A percentile compares a stretch with the other conserved stretches of the same genome.
Evolutionary conservation across 2,113 vertebrate genomes (phyloP).

Genomic region (Brachirus orientalis): DNA sequence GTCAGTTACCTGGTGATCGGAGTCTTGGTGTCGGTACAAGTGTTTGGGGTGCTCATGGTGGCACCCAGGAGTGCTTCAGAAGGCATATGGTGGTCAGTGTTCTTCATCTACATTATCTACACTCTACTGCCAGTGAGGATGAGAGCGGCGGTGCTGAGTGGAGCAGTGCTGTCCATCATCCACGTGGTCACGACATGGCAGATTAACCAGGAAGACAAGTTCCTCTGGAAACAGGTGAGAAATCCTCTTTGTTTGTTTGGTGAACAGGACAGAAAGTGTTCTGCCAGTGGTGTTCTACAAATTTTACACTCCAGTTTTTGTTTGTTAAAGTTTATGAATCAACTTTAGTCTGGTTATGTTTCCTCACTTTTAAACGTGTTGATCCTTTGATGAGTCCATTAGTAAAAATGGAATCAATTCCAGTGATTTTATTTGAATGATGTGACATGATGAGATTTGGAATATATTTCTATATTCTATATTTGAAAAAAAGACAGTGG

Average conservation of each 20-base stretch:
- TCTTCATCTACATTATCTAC: constrained; percentile 98
- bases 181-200: constrained; percentile 92
- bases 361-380: too few relatives aligned
- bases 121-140: constrained; percentile 95
- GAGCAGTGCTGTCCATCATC: constrained; percentile 87
- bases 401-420: too few relatives aligned
- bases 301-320: too few relatives aligned
- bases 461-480: too few relatives aligned
- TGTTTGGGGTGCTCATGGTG: constrained; percentile 86
- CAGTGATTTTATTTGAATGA: too few relatives aligned
- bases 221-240: constrained; percentile 95
- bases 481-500: too few relatives aligned
- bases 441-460: too few relatives aligned
- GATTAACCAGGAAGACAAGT: constrained; percentile 86
- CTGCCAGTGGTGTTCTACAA: too few relatives aligned
- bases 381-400: background rate
- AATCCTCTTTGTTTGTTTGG: background rate
- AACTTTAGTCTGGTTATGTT: too few relatives aligned
- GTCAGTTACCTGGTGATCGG: constrained; percentile 94
- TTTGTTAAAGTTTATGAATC: background rate
- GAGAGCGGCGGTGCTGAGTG: constrained; percentile 93
- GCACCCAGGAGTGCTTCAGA: constrained; percentile 88
- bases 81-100: constrained; percentile 95
- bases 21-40: constrained; percentile 88
- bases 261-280: too few relatives aligned